Evolutionary conservation across 2,797 vertebrate species (phyloP), one percentile per base, ranked within the genome.

Genomic region (Typhlichthys subterraneus): DNA sequence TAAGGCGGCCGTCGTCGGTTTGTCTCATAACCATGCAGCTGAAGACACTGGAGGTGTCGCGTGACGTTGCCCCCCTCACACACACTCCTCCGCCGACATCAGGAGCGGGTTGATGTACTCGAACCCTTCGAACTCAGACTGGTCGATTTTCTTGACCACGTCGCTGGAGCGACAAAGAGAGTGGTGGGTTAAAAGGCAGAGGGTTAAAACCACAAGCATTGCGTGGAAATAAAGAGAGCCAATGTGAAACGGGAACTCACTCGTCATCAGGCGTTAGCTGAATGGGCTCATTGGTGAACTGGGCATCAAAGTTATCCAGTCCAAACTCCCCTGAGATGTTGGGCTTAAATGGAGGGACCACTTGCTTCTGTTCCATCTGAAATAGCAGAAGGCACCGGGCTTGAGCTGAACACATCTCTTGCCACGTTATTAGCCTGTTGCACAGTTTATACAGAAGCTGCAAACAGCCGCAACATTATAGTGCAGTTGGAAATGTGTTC

Each of bases 281-380:
- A 73, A 99, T 98, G 70, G 98, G 97, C 87, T 99, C 98, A 65
- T 97, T 99, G 62, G 97, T 99, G 90, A 99, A 99, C 61, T 99
- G 98, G 54, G 94, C 95, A 76, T 99, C 98, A 42, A 99, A 99
- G 89, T 99, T 99, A 89, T 99, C 98, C 88, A 99, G 91, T 72
- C 97, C 97, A 70, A 97, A 99, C 83, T 99, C 97, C 67, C 98
- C 98, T 68, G 96, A 98, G 91, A 99, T 99, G 89, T 99, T 98
- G 76, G 98, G 98, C 85, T 99, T 99, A 85, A 99, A 99, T 0
- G 98, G 97, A 78, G 97, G 97, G 53, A 99, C 95, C 81, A 99
- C 96, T 86, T 99, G 98, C 71, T 96, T 99, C 81, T 99, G 97
- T 81, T 98, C 96, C 97, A 99, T 95, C 97, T 99, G 89, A 53